phyloP scores from a whole-genome alignment of 2,888 invertebrate species.

The Eudemis profundana region DNA sequence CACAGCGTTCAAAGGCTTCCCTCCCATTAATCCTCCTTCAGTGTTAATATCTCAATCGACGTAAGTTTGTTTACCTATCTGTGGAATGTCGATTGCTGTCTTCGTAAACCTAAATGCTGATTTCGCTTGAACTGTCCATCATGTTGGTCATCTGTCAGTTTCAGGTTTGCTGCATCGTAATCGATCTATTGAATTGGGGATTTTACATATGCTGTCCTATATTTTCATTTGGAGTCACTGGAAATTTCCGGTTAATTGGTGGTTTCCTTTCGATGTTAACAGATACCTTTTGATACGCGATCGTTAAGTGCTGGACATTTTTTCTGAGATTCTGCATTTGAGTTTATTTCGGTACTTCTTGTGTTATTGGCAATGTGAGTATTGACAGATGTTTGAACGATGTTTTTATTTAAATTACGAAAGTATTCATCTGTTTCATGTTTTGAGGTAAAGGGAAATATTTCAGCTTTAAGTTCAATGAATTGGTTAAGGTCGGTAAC shows the following conservation, averaged over 20 bases:
- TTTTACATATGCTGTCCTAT: not conserved
- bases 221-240: not conserved
- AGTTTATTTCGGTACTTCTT: conserved; percentile 43
- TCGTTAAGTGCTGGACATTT: too few species aligned
- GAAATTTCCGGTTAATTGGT: not conserved
- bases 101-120: conserved; percentile 4
- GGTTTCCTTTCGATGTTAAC: too few species aligned
- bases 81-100: conserved; percentile 6
- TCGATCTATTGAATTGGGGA: conserved; percentile 25
- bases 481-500: not conserved
- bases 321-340: conserved; percentile 3
- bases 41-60: conserved; percentile 20
- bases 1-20: conserved; percentile 31
- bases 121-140: conserved; percentile 30
- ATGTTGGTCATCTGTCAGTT: conserved; percentile 51
- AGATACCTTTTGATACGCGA: too few species aligned
- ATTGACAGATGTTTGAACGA: not conserved
- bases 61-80: conserved; percentile 28
- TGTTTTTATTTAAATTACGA: conserved; percentile 4
- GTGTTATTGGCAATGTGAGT: conserved; percentile 29
- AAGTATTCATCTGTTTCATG: conserved; percentile 16
- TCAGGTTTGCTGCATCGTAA: conserved; percentile 44
- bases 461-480: not conserved
- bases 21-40: conserved; percentile 17
- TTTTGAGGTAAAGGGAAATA: not conserved